Percentiles rank a stretch among this genome's conserved stretches.
phyloP scores from a whole-genome alignment of 2,797 vertebrate genomes.

The Crocodylus rhombifer region DNA sequence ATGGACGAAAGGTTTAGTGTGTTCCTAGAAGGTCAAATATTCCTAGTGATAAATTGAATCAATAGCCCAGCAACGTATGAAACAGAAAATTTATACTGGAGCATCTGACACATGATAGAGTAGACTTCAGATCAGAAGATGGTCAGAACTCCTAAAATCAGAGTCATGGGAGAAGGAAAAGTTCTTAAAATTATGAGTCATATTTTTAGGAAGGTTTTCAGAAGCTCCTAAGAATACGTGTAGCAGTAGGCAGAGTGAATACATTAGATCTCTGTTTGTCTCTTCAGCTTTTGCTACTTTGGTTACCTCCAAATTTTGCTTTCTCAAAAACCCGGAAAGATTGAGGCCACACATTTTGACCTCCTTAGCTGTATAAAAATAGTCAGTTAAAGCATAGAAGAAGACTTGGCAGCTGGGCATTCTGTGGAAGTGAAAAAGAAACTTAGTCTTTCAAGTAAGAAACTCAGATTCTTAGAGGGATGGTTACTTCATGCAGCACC shows the following conservation, averaged over 20 bases:
- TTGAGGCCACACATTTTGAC: slow-evolving; percentile 21
- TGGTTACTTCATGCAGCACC: neutral
- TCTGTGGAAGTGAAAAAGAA: neutral
- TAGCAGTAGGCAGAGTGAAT: slow-evolving; percentile 8
- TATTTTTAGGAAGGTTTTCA: slow-evolving; percentile 25
- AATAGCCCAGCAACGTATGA: neutral
- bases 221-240: slow-evolving; percentile 45
- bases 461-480: neutral
- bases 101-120: neutral
- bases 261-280: neutral
- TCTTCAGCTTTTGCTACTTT: slow-evolving; percentile 56
- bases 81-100: neutral
- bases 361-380: slow-evolving; percentile 26
- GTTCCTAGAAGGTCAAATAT: neutral
- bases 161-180: neutral
- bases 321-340: slow-evolving; percentile 46
- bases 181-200: slow-evolving; percentile 16
- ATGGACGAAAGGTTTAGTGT: neutral
- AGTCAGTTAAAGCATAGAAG: slow-evolving; percentile 24
- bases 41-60: neutral
- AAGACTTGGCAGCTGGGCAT: neutral
- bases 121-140: neutral
- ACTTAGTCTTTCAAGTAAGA: neutral
- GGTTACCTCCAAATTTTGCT: slow-evolving; percentile 28
- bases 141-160: neutral